Base-by-base conservation (phyloP, 1,140 invertebrate genomes). In the Magallana gigas region DNA sequence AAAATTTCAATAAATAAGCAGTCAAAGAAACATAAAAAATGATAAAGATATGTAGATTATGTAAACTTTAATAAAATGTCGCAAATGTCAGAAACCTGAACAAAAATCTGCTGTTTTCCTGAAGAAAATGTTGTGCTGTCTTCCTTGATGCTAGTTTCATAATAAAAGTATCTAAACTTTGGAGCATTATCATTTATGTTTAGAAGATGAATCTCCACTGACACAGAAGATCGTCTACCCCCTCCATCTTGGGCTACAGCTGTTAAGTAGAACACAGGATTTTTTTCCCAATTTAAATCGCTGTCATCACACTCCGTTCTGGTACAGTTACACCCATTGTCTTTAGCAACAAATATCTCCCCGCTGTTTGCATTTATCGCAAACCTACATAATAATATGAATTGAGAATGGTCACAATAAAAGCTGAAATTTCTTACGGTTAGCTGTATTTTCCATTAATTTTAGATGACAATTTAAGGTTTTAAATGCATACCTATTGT, bases 131-230 rank as follows among this genome's bases (percentile, higher is more conserved):
- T 18, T 6, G 16, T 16, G 14, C 11, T 56, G 16, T 84, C 81
- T 81, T 88, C 87, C 11, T 84, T 60, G 12, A 88, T 71, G 7
- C 57, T 80, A 48, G 60, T 57, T 36, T 82, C 36, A 58, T 82
- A 82, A 9, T 14, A 14, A 1, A 23, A 6, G 23, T 57, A 14
- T 23, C 36, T 7, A 68, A 88, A 88, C 48, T 18, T 3, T 29
- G 87, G 87, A 23, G 58, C 1, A 82, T 88, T 88, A 18, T 88
- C 87, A 88, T 88, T 88, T 18, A 59, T n/a, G 29, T 88, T 84
- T 16, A 1, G 11, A 0, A 88, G 57, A 58, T 82, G 14, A 6
- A 88, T 59, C 9, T 11, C 81, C 3, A 88, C 16, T 18, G 57
- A 60, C 14, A 57, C 62, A 57, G 84, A 7, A 12, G 58, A 82